These are phyloP conservation scores for Oryctes rhinoceros DNA, from an alignment of 1,140 invertebrate species.

Conservation along the genomic window DNA sequence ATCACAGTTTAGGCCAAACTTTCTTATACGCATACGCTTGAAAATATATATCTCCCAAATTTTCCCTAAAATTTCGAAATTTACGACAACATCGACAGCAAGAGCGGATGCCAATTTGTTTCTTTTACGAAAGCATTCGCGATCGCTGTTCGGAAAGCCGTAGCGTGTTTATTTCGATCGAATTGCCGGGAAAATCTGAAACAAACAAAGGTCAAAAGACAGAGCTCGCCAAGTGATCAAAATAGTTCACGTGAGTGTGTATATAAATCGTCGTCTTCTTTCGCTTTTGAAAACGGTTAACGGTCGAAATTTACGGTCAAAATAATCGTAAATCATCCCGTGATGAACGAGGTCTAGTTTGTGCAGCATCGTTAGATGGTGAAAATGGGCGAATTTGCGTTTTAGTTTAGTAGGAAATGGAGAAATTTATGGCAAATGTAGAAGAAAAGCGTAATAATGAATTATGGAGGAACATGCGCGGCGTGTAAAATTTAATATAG, in stretches of 20 bases:
- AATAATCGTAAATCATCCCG: constrained; percentile 6
- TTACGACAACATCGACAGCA: no score
- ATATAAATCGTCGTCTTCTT: neutral
- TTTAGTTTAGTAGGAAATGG: no score
- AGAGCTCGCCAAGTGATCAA: constrained; percentile 5
- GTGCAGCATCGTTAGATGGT: no score
- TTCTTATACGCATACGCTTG: no score
- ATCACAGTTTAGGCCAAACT: no score
- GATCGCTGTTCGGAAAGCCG: neutral
- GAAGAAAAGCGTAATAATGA: no score
- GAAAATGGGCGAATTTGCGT: no score
- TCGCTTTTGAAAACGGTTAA: neutral
- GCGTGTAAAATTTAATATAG: no score
- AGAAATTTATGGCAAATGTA: no score
- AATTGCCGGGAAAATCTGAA: constrained; percentile 21
- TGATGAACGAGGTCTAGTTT: neutral
- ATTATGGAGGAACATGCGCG: no score
- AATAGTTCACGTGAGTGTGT: neutral
- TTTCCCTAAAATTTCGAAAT: no score
- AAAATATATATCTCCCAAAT: no score
- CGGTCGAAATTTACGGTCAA: neutral
- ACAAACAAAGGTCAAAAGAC: constrained; percentile 27
- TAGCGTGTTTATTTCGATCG: constrained; percentile 17
- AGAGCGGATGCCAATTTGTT: neutral
- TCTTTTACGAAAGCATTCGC: neutral